These are phyloP conservation scores for Podiceps cristatus DNA, from an alignment of 2,113 vertebrate species.

Conservation along the genomic window DNA sequence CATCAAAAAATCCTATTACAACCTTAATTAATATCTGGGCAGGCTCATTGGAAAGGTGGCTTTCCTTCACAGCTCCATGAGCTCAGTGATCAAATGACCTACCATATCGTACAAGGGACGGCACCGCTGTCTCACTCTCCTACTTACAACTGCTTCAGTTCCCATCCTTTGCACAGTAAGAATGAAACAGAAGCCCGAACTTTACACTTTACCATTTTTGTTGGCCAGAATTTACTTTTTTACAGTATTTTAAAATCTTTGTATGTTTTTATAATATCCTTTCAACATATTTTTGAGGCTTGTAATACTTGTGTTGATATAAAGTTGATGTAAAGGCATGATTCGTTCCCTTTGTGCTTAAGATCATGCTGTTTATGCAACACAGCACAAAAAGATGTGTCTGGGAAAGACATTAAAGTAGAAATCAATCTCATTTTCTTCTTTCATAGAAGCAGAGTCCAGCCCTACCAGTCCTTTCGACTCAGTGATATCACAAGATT, in stretches of 20 bases:
- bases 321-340: background rate
- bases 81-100: background rate
- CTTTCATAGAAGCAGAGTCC: background rate
- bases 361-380: background rate
- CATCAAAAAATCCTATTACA: background rate
- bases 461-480: background rate
- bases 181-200: slow-evolving; percentile 46
- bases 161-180: background rate
- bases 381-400: background rate
- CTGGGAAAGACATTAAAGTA: slow-evolving; percentile 30
- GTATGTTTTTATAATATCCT: background rate
- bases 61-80: background rate
- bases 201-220: background rate
- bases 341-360: background rate
- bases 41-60: background rate
- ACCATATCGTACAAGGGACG: background rate
- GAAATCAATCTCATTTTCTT: slow-evolving; percentile 17
- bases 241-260: slow-evolving; percentile 6
- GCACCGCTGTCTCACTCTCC: background rate
- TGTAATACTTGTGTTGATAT: background rate
- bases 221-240: slow-evolving; percentile 18
- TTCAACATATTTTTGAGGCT: slow-evolving; percentile 34
- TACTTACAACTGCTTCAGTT: background rate
- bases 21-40: background rate
- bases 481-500: background rate